Conservation (phyloP, 2,113 vertebrate species). For the Erpornis zantholeuca region DNA sequence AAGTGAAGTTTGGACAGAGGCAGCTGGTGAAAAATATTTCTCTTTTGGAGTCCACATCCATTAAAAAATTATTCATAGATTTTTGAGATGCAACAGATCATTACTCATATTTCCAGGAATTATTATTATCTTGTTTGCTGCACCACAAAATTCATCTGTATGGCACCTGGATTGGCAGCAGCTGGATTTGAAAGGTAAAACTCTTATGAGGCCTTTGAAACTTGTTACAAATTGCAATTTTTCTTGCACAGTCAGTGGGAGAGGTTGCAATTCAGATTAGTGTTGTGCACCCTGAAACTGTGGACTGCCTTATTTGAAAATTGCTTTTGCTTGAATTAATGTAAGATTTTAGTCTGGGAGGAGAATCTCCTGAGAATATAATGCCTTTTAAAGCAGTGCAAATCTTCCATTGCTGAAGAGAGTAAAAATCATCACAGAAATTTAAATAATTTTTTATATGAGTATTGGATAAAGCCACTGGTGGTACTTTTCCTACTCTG, state of each 20-base stretch:
- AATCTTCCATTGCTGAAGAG: neutral
- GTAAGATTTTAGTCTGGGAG: neutral
- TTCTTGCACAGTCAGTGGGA: neutral
- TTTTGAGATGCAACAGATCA: neutral
- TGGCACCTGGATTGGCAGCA: neutral
- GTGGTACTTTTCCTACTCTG: neutral
- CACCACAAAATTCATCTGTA: neutral
- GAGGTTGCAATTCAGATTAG: neutral
- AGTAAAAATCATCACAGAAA: neutral
- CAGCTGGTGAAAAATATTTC: neutral
- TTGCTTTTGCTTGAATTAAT: neutral
- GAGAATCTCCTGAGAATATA: neutral
- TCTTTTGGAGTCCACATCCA: neutral
- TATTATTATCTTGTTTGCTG: neutral
- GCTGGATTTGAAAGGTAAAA: neutral
- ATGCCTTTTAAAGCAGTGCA: neutral
- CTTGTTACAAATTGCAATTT: neutral
- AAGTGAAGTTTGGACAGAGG: neutral
- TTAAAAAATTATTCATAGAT: neutral
- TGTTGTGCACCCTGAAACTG: fast-evolving
- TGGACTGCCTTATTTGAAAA: neutral
- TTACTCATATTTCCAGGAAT: neutral
- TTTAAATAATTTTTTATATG: neutral
- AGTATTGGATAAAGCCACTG: neutral
- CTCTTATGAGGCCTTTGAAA: neutral